Percentiles rank a stretch among this genome's conserved stretches.
Conservation (phyloP, 2,888 invertebrate genomes). For the Tinea pellionella region DNA sequence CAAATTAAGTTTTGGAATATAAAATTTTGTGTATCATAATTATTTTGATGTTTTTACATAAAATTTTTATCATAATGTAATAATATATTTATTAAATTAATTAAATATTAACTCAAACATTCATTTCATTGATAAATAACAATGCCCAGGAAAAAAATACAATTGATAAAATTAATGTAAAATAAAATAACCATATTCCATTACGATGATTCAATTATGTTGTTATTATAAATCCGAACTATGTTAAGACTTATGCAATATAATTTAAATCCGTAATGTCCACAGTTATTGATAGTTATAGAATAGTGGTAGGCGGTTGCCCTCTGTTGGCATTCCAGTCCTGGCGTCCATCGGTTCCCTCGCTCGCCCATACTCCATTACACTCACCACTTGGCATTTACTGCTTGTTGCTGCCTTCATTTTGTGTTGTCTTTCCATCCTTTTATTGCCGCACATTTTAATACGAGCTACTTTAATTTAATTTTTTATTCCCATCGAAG, state of each 20-base stretch:
- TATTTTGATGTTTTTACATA: too few relatives aligned
- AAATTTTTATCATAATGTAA: too few relatives aligned
- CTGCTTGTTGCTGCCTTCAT: constrained; percentile 24
- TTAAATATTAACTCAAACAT: too few relatives aligned
- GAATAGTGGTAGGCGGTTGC: constrained; percentile 5
- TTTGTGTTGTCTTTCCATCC: constrained; percentile 20
- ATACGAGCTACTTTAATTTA: constrained; percentile 13
- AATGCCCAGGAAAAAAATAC: too few relatives aligned
- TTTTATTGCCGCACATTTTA: constrained; percentile 13
- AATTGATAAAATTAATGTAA: too few relatives aligned
- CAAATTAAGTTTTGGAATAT: too few relatives aligned
- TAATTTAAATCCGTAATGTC: neutral
- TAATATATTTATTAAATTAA: too few relatives aligned
- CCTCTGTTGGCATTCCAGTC: constrained; percentile 23
- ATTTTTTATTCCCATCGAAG: constrained; percentile 3
- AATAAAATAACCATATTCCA: too few relatives aligned
- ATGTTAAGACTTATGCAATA: neutral
- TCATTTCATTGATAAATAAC: too few relatives aligned
- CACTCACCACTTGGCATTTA: constrained; percentile 21
- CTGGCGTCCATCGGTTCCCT: constrained; percentile 17
- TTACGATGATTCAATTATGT: too few relatives aligned
- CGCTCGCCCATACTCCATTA: constrained; percentile 21
- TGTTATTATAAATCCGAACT: too few relatives aligned
- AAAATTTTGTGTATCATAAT: too few relatives aligned
- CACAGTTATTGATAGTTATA: constrained; percentile 9